Percentiles rank a stretch among this genome's conserved stretches.
Conservation (phyloP, 1,140 invertebrate genomes). For the Druon quercuslanigerum region DNA sequence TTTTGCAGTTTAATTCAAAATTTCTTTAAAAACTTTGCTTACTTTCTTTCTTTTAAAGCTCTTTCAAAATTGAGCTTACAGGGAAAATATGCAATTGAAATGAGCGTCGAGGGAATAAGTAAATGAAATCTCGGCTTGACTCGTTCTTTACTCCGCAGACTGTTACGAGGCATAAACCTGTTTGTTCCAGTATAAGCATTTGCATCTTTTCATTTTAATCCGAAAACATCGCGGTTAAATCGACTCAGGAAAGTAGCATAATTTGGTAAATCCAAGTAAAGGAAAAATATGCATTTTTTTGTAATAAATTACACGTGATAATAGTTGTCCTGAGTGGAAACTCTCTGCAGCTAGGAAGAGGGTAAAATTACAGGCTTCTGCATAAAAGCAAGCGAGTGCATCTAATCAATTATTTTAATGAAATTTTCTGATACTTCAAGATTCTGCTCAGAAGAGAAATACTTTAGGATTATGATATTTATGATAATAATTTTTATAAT, state of each 20-base stretch:
- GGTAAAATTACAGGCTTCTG: background rate
- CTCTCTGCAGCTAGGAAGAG: background rate
- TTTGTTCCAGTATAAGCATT: background rate
- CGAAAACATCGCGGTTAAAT: background rate
- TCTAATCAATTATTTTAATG: conserved; percentile 14
- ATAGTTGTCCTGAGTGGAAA: background rate
- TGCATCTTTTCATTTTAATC: background rate
- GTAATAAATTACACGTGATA: background rate
- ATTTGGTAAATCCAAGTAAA: background rate
- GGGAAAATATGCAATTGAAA: background rate
- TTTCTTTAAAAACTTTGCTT: background rate
- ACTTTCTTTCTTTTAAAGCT: background rate
- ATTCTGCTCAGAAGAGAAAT: background rate
- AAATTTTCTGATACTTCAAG: background rate
- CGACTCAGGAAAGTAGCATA: background rate
- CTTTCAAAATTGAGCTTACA: background rate
- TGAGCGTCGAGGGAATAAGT: background rate
- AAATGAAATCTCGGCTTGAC: conserved; percentile 14
- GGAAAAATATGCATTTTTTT: background rate
- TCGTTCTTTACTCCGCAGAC: background rate
- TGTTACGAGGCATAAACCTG: background rate
- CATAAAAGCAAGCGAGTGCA: background rate
- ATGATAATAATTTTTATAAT: background rate
- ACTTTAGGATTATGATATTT: background rate
- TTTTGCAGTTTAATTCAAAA: background rate